Evolutionary conservation across 2,113 vertebrate species (phyloP).

Genomic region (Micronycteris hirsuta): DNA sequence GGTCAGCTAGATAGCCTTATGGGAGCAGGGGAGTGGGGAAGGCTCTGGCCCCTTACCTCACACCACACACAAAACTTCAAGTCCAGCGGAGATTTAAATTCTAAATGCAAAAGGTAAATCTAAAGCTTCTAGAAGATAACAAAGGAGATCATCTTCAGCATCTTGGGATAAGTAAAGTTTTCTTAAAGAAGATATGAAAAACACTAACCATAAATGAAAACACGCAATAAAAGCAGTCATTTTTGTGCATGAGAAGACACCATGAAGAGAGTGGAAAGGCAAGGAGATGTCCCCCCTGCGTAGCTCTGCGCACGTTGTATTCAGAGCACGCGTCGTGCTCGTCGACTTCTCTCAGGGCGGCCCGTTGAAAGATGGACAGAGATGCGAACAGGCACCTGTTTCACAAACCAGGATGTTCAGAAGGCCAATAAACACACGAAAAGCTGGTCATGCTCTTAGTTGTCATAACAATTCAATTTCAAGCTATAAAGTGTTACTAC

Average conservation of each 20-base stretch:
- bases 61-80: neutral
- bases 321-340: neutral
- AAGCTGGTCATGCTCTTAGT: neutral
- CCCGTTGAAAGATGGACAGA: neutral
- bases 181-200: neutral
- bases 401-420: neutral
- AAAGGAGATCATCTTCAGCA: neutral
- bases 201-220: neutral
- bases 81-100: neutral
- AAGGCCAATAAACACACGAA: neutral
- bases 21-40: neutral
- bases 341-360: neutral
- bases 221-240: neutral
- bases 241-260: neutral
- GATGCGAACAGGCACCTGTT: neutral
- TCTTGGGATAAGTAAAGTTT: neutral
- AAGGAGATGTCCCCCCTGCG: rapidly evolving
- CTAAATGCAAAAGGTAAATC: neutral
- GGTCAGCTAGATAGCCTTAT: neutral
- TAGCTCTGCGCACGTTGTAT: neutral
- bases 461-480: neutral
- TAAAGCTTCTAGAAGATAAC: neutral
- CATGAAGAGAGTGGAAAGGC: neutral
- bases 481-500: neutral
- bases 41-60: neutral